These are phyloP conservation scores for Melitaea athalia DNA, from an alignment of 2,888 invertebrate species.

Conservation along the genomic window DNA sequence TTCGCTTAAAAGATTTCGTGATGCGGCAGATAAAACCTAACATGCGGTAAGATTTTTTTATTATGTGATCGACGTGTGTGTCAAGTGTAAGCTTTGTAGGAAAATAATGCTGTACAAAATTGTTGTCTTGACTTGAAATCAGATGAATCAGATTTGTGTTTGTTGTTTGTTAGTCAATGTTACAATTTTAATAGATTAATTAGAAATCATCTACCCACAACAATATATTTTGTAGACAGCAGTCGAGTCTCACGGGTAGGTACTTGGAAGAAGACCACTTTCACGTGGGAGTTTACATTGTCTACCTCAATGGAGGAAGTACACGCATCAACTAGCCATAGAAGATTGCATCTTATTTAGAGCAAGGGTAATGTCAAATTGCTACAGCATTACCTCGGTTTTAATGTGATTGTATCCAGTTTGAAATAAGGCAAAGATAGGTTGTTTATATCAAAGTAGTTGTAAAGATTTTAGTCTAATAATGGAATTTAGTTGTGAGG, in stretches of 20 bases:
- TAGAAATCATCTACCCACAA: slow-evolving; percentile 26
- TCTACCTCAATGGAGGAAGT: slow-evolving; percentile 31
- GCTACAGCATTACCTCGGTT: neutral
- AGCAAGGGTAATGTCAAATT: neutral
- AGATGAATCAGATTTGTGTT: too few relatives aligned
- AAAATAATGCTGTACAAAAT: too few relatives aligned
- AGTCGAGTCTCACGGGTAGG: slow-evolving; percentile 43
- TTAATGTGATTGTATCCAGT: neutral
- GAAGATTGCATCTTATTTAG: slow-evolving; percentile 10
- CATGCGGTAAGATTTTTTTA: too few relatives aligned
- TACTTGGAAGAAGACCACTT: slow-evolving; percentile 57
- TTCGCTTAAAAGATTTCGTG: too few relatives aligned
- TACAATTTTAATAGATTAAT: slow-evolving; percentile 14
- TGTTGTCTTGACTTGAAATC: too few relatives aligned
- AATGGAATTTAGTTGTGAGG: too few relatives aligned
- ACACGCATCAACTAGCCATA: slow-evolving; percentile 1
- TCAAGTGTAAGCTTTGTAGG: too few relatives aligned
- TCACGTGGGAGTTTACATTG: slow-evolving; percentile 62
- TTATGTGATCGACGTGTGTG: too few relatives aligned
- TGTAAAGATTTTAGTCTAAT: neutral
- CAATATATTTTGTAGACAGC: slow-evolving; percentile 43
- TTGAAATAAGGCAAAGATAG: neutral
- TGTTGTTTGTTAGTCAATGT: too few relatives aligned
- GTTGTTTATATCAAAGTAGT: neutral
- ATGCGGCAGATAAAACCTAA: too few relatives aligned